phyloP scores from a whole-genome alignment of 2,113 vertebrate species.

The Hyperopisus bebe region DNA sequence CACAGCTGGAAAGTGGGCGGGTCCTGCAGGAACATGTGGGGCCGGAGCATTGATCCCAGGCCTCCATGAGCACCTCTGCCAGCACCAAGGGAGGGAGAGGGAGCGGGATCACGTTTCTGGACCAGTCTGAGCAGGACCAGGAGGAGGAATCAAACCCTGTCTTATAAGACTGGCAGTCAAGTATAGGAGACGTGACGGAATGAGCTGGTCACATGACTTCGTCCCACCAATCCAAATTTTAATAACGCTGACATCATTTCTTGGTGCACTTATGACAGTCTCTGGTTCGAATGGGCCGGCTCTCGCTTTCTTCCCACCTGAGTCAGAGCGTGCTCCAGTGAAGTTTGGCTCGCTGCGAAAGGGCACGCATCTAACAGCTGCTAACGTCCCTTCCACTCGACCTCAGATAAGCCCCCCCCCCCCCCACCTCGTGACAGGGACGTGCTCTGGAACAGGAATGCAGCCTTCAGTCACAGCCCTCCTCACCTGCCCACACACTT shows the following conservation, averaged over 20 bases:
- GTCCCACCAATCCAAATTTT: not conserved
- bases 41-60: not conserved
- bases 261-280: not conserved
- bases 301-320: not conserved
- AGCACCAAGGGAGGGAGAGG: not conserved
- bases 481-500: not conserved
- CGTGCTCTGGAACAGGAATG: not conserved
- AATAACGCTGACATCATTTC: not conserved
- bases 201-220: not conserved
- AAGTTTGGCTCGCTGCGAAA: not conserved
- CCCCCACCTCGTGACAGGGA: not conserved
- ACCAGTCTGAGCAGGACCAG: not conserved
- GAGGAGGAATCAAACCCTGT: not conserved
- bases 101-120: not conserved
- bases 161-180: not conserved
- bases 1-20: not conserved
- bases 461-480: not conserved
- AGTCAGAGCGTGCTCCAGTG: not conserved
- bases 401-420: slow-evolving; percentile 5
- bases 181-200: not conserved
- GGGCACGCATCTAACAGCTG: not conserved
- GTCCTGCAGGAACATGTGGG: not conserved
- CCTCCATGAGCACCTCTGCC: not conserved
- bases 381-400: not conserved
- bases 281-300: not conserved